These are phyloP conservation scores for Tachina lurida DNA, from an alignment of 2,888 invertebrate species.

Conservation along the genomic window DNA sequence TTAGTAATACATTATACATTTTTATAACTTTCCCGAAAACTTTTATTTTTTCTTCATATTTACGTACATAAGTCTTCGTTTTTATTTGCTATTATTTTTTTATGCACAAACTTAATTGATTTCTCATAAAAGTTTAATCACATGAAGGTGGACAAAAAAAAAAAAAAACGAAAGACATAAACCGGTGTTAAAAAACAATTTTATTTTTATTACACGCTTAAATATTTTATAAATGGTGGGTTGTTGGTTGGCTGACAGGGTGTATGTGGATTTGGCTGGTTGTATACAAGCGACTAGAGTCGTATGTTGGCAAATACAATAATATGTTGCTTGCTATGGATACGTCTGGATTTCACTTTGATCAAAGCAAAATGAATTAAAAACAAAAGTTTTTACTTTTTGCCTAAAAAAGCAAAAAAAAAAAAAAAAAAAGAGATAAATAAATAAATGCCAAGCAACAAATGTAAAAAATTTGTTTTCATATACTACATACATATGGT, in stretches of 20 bases:
- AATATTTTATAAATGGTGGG: constrained; percentile 11
- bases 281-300: neutral
- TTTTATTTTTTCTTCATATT: constrained; percentile 24
- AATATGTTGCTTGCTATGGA: constrained; percentile 38
- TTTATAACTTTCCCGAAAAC: constrained; percentile 64
- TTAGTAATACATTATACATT: neutral
- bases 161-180: constrained; percentile 27
- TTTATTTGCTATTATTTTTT: constrained; percentile 5
- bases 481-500: too few species aligned
- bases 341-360: constrained; percentile 69
- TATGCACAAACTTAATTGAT: constrained; percentile 70
- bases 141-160: constrained; percentile 19
- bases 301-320: constrained; percentile 27
- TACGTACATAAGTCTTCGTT: constrained; percentile 21
- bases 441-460: constrained; percentile 27
- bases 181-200: constrained; percentile 37
- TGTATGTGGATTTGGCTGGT: constrained; percentile 31
- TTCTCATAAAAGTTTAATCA: constrained; percentile 65
- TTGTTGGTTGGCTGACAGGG: constrained; percentile 24
- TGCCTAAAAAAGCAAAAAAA: constrained; percentile 29
- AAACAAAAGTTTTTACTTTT: constrained; percentile 45
- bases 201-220: constrained; percentile 6
- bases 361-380: constrained; percentile 66
- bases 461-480: constrained; percentile 39
- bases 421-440: constrained; percentile 14